phyloP scores from a whole-genome alignment of 2,113 vertebrate genomes.

The Misgurnus mizolepis region DNA sequence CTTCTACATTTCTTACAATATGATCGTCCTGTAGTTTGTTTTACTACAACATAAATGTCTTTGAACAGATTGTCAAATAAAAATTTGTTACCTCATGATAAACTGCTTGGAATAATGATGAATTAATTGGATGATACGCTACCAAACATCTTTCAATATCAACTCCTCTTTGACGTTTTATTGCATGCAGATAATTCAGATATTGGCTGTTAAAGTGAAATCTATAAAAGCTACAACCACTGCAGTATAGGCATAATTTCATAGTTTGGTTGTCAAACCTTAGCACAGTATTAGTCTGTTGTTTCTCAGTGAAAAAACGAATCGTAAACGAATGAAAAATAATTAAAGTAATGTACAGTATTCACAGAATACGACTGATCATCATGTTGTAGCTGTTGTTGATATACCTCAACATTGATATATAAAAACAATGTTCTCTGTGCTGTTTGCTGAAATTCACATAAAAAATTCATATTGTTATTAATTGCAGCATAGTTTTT shows the following conservation, averaged over 20 bases:
- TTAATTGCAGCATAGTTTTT: background rate
- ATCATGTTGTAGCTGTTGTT: background rate
- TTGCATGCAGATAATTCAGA: conserved; percentile 51
- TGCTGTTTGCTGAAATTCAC: background rate
- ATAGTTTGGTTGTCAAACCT: conserved; percentile 42
- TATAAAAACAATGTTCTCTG: conserved; percentile 1
- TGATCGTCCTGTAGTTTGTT: conserved; percentile 40
- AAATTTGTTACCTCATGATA: conserved; percentile 35
- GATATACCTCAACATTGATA: background rate
- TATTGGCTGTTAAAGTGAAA: conserved; percentile 30
- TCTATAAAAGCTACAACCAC: conserved; percentile 38
- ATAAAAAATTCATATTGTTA: background rate
- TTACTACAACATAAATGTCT: background rate
- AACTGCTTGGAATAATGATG: conserved; percentile 38
- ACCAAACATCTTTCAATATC: background rate
- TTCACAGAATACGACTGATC: conserved; percentile 71
- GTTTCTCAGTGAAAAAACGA: conserved; percentile 48
- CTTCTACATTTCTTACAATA: conserved; percentile 50
- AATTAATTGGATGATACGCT: conserved; percentile 30
- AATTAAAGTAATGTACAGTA: conserved; percentile 59
- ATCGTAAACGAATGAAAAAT: conserved; percentile 41
- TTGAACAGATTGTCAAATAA: conserved; percentile 58
- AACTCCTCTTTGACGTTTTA: background rate
- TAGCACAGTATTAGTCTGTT: conserved; percentile 82
- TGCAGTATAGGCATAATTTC: conserved; percentile 15